Evolutionary conservation across 2,797 vertebrate genomes (phyloP).

Genomic region (Macroramphosus scolopax): DNA sequence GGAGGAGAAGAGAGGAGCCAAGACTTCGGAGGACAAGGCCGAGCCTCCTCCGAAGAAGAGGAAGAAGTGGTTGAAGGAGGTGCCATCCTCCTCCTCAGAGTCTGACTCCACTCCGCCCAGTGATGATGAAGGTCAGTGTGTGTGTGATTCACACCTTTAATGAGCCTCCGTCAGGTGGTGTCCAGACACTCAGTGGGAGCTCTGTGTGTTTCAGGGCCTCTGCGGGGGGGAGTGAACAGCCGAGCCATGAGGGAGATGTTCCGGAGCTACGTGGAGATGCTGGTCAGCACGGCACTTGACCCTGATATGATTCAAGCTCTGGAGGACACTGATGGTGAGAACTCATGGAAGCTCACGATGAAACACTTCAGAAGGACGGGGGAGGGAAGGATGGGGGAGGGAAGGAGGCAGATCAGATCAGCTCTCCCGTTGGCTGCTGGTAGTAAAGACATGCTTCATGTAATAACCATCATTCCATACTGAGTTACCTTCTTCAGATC

Average conservation of each 20-base stretch:
- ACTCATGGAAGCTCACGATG: not conserved
- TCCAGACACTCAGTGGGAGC: not conserved
- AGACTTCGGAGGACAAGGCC: constrained; percentile 84
- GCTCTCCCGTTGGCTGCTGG: too few species aligned
- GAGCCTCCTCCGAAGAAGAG: constrained; percentile 85
- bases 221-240: constrained; percentile 73
- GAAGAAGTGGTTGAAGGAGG: constrained; percentile 92
- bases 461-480: too few species aligned
- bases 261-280: constrained; percentile 91
- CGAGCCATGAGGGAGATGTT: constrained; percentile 90
- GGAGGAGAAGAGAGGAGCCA: constrained; percentile 63
- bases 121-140: constrained; percentile 76
- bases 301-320: constrained; percentile 92
- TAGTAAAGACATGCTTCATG: too few species aligned
- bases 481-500: too few species aligned
- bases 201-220: constrained; percentile 51
- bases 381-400: too few species aligned
- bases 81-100: constrained; percentile 85
- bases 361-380: too few species aligned
- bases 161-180: not conserved
- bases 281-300: constrained; percentile 90
- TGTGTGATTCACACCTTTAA: not conserved
- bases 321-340: constrained; percentile 87
- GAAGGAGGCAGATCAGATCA: too few species aligned
- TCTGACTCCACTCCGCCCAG: constrained; percentile 85